Percentiles rank a stretch among this genome's conserved stretches.
Evolutionary conservation across 2,113 vertebrate species (phyloP).

Genomic region (Ondatra zibethicus): DNA sequence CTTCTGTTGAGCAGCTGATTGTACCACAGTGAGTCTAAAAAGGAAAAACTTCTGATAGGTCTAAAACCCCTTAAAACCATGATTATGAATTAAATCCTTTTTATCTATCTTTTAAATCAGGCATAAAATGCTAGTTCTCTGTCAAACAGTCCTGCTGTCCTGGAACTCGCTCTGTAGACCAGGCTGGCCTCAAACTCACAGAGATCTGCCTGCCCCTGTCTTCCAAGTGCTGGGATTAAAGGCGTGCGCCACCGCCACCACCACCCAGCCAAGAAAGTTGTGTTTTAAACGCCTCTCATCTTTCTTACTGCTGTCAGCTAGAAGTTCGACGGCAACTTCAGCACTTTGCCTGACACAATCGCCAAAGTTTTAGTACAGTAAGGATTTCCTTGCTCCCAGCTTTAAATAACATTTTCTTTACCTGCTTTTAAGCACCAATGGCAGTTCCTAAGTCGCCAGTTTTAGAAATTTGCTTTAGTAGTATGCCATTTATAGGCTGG

Average conservation of each 20-base stretch:
- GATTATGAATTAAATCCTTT: background rate
- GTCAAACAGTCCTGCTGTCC: no score
- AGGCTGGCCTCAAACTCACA: no score
- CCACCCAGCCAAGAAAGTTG: background rate
- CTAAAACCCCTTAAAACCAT: background rate
- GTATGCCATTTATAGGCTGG: background rate
- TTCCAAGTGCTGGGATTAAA: no score
- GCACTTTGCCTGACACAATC: background rate
- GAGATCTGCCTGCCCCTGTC: no score
- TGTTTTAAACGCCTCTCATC: background rate
- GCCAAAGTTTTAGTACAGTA: background rate
- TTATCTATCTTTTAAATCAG: conserved; percentile 35
- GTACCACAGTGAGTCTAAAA: background rate
- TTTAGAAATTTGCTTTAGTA: conserved; percentile 12
- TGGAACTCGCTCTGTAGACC: no score
- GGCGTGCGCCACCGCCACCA: no score
- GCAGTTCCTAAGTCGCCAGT: background rate
- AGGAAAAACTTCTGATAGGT: background rate
- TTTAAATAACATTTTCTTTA: conserved; percentile 23
- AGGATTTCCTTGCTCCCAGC: background rate
- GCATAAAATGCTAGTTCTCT: background rate
- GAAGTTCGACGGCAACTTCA: background rate
- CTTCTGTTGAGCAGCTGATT: background rate
- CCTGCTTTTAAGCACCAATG: background rate
- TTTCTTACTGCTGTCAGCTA: background rate